phyloP scores from a whole-genome alignment of 2,797 vertebrate species.

The Gobio occitaniae region DNA sequence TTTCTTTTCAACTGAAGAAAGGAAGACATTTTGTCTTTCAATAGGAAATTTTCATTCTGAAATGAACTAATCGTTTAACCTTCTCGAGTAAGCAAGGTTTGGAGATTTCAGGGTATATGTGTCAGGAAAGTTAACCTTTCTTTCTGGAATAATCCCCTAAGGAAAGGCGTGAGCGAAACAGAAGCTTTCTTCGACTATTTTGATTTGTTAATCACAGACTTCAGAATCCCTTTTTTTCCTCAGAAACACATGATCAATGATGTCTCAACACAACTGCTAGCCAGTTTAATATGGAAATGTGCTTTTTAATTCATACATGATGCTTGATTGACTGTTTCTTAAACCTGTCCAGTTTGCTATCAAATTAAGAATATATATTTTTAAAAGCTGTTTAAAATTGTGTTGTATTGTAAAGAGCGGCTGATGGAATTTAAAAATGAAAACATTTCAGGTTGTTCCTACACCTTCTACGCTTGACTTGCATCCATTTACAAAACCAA shows the following conservation, averaged over 20 bases:
- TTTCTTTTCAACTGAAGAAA: too few relatives aligned
- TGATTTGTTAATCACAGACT: not conserved
- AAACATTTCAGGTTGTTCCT: not conserved
- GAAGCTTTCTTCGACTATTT: not conserved
- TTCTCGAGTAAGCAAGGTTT: not conserved
- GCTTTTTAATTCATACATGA: not conserved
- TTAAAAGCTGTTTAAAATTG: not conserved
- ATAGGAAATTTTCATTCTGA: too few relatives aligned
- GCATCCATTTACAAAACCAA: not conserved
- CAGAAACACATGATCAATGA: not conserved
- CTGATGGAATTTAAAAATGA: not conserved
- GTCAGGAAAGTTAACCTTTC: not conserved
- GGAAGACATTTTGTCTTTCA: too few relatives aligned
- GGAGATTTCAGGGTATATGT: not conserved
- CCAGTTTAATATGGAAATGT: not conserved
- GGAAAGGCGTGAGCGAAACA: not conserved
- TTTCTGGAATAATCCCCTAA: not conserved
- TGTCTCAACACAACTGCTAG: not conserved
- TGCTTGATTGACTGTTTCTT: not conserved
- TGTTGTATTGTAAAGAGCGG: not conserved
- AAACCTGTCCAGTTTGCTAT: not conserved
- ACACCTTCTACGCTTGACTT: not conserved
- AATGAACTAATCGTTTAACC: too few relatives aligned
- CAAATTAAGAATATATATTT: not conserved
- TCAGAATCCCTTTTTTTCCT: not conserved